Base-by-base conservation (phyloP, 2,888 invertebrate genomes). In the Diarsia mendica region DNA sequence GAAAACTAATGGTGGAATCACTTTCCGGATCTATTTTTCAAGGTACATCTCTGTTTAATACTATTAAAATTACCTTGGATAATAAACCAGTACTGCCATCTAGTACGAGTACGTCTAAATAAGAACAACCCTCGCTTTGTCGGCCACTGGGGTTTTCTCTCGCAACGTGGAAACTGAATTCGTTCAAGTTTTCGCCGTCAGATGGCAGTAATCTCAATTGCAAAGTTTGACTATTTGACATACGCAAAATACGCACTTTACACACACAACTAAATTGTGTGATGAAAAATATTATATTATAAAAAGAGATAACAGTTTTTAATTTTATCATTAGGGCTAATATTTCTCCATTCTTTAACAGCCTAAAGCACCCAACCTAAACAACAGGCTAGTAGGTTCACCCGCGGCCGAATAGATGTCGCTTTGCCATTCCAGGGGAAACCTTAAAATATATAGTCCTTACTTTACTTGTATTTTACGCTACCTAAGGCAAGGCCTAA, bases 31-130 rank as follows among this genome's bases (percentile, higher is more conserved):
- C 3, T 28, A 15, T 28, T 28, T 65, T 46, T 65, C 28, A 46
- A 66, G 0, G 6, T 4, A 65, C 6, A 5, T 13, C 55, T 9
- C 5, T 20, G 9, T 18, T 44, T 44, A 1, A 53, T 23, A 23
- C 2, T 33, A 33, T 33, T 5, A 39, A 39, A 67, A 39, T 0
- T 11, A 46, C 0, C 0, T 48, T 13, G 1, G 1, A 65, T 64
- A 10, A 55, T 15, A 53, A 67, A 55, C 46, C 0, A 9, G 39
- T 75, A 71, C 71, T 63, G 80, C 84, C 80, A 84, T 48, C 81
- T 81, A 61, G 60, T 61, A 6, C 0, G 0, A 58, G 8, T n/a
- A 33, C 8, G 2, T 44, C n/a, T 0, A 20, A 46, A 0, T 63
- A 46, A n/a, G 1, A 23, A 46, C 44, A 46, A 58, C 23, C 49